phyloP scores from a whole-genome alignment of 2,888 invertebrate genomes.

The Melanotus villosus region DNA sequence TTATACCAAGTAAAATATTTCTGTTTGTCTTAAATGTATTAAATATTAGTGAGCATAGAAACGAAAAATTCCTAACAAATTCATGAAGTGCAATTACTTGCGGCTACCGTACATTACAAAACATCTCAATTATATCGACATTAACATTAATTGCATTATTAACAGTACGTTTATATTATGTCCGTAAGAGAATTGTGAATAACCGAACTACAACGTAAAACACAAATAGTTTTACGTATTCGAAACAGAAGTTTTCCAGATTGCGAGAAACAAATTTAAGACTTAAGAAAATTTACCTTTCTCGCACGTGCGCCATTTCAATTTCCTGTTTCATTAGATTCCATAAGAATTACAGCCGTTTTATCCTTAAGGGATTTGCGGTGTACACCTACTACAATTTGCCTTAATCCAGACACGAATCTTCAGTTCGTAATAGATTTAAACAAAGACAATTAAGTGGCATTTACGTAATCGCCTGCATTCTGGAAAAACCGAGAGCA shows the following conservation, averaged over 20 bases:
- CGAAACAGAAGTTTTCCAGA: constrained; percentile 11
- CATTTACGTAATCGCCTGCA: constrained; percentile 32
- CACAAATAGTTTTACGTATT: neutral
- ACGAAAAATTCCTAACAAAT: no score
- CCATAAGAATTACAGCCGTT: constrained; percentile 10
- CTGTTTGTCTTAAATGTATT: no score
- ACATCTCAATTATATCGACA: constrained; percentile 8
- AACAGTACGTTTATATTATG: neutral
- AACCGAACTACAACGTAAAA: neutral
- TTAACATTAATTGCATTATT: constrained; percentile 7
- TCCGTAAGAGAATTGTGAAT: neutral
- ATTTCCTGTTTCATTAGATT: constrained; percentile 38
- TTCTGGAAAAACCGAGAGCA: constrained; percentile 33
- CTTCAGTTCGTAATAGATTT: constrained; percentile 31
- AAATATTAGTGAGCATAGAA: no score
- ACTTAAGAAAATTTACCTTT: constrained; percentile 30
- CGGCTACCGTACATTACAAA: no score
- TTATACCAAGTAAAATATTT: no score
- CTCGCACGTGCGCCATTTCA: constrained; percentile 25
- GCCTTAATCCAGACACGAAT: constrained; percentile 27
- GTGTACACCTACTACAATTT: constrained; percentile 7
- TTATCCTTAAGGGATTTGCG: constrained; percentile 14
- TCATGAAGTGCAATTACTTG: no score
- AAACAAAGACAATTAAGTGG: constrained; percentile 34
- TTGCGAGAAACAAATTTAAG: constrained; percentile 8